Evolutionary conservation across 1,140 invertebrate genomes (phyloP), one percentile per base, ranked within the genome.

Genomic region (Bombus balteatus): DNA sequence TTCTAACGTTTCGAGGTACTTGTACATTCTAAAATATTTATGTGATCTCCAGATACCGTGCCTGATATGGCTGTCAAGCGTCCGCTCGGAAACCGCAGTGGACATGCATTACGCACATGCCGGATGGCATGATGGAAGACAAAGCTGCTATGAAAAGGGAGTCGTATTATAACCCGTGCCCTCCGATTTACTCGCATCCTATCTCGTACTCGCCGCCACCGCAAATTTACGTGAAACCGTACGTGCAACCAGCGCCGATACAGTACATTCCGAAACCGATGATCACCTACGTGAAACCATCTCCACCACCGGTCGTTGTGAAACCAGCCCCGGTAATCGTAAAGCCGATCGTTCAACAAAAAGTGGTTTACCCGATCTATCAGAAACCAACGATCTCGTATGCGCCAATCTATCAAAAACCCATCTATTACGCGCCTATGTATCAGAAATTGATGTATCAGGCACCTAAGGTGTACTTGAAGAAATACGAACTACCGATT

Each of bases 61-160:
- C 83, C 59, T 94, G 70, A 85, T 94, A 89, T 95, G 93, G 91
- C 86, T 95, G 70, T 88, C 92, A 68, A 89, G 89, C 66, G 92
- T 93, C 65, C 91, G 86, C 3, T 92, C 92, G 66, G 92, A 94
- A 34, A 85, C 89, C 66, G 85, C 78, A n/a, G 89, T 91, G 86
- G 81, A 87, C 18, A 87, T 76, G 83, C 86, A 78, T 62, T 62
- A 88, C 89, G 81, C 87, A 80, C 70, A 88, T 90, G 82, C 25
- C 76, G 37, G 87, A 85, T 32, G 88, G 87, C 6, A 75, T 74
- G 83, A 53, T 84, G 87, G 86, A 87, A 57, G 88, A 92, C 0
- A 89, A 88, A 25, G 70, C 66, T 59, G 28, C 87, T 13, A 91
- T 91, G 77, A 95, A 95, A 65, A 90, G 94, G 72, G 89, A 92